Evolutionary conservation across 1,140 invertebrate genomes (phyloP).

Genomic region (Venturia canescens): DNA sequence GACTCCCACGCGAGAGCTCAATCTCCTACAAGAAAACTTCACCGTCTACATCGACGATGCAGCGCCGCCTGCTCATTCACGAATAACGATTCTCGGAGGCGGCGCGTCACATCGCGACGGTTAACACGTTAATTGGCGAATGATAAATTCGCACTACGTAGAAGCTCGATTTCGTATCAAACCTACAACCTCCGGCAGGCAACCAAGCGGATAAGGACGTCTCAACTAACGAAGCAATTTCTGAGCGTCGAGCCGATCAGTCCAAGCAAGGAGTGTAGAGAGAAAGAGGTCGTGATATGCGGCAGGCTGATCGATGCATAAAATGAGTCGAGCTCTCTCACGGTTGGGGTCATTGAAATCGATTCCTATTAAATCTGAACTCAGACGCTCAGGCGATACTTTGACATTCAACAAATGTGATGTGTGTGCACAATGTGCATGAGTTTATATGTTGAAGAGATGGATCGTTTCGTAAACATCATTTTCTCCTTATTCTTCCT

Average conservation of each 20-base stretch:
- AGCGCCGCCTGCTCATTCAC: neutral
- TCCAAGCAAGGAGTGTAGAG: neutral
- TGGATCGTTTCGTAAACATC: too few species aligned
- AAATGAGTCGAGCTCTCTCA: neutral
- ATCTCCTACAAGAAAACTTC: neutral
- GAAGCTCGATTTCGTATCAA: constrained; percentile 13
- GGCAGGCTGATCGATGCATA: constrained; percentile 7
- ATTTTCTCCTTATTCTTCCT: too few species aligned
- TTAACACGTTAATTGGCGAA: constrained; percentile 59
- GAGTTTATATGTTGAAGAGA: too few species aligned
- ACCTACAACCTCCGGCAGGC: neutral
- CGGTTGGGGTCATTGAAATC: neutral
- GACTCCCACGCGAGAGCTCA: constrained; percentile 1
- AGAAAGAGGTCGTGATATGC: neutral
- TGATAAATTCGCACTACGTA: constrained; percentile 49
- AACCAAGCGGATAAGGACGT: constrained; percentile 2
- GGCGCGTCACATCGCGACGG: constrained; percentile 4
- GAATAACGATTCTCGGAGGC: constrained; percentile 6
- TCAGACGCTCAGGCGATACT: neutral
- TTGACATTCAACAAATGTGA: neutral
- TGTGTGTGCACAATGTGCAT: too few species aligned
- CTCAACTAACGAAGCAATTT: constrained; percentile 46
- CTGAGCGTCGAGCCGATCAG: constrained; percentile 32
- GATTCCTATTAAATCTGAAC: constrained; percentile 14
- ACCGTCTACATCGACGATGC: neutral